Base-by-base conservation (phyloP, 1,140 invertebrate genomes). In the Rhagoletis zephyria region DNA sequence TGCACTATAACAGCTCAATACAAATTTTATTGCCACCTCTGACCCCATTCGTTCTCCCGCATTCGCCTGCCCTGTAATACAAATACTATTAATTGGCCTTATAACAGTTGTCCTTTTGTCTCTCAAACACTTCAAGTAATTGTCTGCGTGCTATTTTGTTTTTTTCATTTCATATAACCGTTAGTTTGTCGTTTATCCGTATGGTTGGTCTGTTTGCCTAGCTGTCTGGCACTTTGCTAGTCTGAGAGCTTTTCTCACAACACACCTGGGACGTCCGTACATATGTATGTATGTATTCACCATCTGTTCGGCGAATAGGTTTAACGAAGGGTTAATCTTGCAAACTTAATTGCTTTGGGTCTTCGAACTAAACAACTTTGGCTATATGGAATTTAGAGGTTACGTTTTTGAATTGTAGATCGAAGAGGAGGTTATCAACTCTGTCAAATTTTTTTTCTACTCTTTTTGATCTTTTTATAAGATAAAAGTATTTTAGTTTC, bases 41-140 rank as follows among this genome's bases (percentile, higher is more conserved):
- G 51, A 56, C 30, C 30, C 30, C 30, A 30, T 30, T 30, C 5
- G 51, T 56, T 56, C 51, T 7, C 51, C 5, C 10, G 2, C 51
- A 56, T 10, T 7, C 5, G 0, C 51, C 51, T 10, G 10, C 51
- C 51, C 51, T 30, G 30, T 30, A 56, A 7, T 3, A 10, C 51
- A 56, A 56, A 10, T 56, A 56, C 0, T 56, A 1, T 10, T 7
- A 56, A 56, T 56, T 56, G 51, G 51, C 51, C 10, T 56, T 4
- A n/a, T 30, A 9, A 63, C 7, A 4, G 61, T 45, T 74, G 67
- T 74, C 67, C 67, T 74, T 74, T 74, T 74, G 67, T 74, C 40
- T 74, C 67, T 74, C 67, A 48, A 48, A 40, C 16, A 16, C 67
- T 45, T 74, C 67, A 74, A 16, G 40, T 74, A 74, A 74, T 74